A percentile compares a stretch with the other conserved stretches of the same genome.
Evolutionary conservation across 2,888 invertebrate species (phyloP).

Genomic region (Cephalotes varians): DNA sequence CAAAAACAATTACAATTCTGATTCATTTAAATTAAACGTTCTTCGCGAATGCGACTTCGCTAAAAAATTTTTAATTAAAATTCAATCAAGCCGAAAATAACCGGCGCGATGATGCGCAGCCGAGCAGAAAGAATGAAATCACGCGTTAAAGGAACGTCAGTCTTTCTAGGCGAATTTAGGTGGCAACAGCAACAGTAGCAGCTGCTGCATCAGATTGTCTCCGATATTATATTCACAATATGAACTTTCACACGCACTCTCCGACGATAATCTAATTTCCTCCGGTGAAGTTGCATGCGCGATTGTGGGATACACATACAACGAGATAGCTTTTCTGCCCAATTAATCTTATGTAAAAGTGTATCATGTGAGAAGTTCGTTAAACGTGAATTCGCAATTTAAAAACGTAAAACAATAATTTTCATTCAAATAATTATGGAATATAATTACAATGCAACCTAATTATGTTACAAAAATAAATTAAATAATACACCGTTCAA

Average conservation of each 20-base stretch:
- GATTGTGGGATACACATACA: constrained; percentile 4
- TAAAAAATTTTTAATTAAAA: constrained; percentile 1
- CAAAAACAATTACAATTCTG: background rate
- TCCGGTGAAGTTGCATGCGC: constrained; percentile 15
- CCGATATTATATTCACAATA: constrained; percentile 29
- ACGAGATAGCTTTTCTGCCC: constrained; percentile 16
- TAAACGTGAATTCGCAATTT: constrained; percentile 9
- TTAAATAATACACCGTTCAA: too few relatives aligned
- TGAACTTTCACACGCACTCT: constrained; percentile 26
- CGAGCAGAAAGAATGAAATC: constrained; percentile 10
- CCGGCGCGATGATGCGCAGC: background rate
- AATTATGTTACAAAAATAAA: too few relatives aligned
- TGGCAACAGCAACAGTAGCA: background rate
- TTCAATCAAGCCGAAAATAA: constrained; percentile 18
- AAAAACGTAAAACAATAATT: background rate
- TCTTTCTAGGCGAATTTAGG: background rate
- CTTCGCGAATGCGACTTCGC: background rate
- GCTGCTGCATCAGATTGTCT: constrained; percentile 3
- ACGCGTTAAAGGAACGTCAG: constrained; percentile 17
- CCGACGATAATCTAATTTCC: constrained; percentile 36
- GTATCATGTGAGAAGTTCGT: constrained; percentile 19
- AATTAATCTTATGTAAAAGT: constrained; percentile 48
- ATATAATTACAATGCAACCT: too few relatives aligned
- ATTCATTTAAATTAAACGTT: background rate
- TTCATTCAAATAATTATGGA: too few relatives aligned